A percentile compares a stretch with the other conserved stretches of the same genome.
phyloP scores from a whole-genome alignment of 2,888 invertebrate genomes.

The Acleris holmiana region DNA sequence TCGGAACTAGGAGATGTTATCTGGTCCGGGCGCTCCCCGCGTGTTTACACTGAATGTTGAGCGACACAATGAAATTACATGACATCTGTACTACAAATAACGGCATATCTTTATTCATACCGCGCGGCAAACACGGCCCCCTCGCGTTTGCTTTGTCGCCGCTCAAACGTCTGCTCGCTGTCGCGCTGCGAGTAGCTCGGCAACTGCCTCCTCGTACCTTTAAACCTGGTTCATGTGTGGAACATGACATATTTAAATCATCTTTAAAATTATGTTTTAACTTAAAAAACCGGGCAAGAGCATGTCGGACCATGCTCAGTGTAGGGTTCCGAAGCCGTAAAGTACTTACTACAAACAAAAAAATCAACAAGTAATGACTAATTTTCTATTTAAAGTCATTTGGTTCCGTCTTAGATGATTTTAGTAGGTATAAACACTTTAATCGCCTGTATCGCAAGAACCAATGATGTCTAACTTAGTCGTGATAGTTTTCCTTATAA shows the following conservation, averaged over 20 bases:
- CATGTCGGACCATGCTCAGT: no score
- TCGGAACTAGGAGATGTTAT: constrained; percentile 78
- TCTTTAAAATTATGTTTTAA: background rate
- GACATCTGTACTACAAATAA: constrained; percentile 85
- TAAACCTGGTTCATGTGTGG: no score
- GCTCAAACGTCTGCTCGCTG: constrained; percentile 74
- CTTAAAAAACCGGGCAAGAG: no score
- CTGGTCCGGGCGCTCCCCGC: constrained; percentile 70
- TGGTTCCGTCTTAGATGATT: no score
- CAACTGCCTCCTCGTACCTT: background rate
- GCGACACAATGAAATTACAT: constrained; percentile 83
- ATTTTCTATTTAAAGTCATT: no score
- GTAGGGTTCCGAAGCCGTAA: no score
- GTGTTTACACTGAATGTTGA: constrained; percentile 83
- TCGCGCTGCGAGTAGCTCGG: constrained; percentile 51
- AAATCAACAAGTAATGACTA: no score
- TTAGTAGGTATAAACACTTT: no score
- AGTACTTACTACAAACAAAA: no score
- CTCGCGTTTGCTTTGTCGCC: constrained; percentile 70
- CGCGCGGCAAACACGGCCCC: constrained; percentile 75
- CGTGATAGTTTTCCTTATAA: no score
- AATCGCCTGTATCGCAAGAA: no score
- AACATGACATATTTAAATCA: background rate
- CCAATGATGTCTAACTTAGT: no score
- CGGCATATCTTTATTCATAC: constrained; percentile 84